Base-by-base conservation (phyloP, 2,797 vertebrate genomes). In the Cyclura pinguis region DNA sequence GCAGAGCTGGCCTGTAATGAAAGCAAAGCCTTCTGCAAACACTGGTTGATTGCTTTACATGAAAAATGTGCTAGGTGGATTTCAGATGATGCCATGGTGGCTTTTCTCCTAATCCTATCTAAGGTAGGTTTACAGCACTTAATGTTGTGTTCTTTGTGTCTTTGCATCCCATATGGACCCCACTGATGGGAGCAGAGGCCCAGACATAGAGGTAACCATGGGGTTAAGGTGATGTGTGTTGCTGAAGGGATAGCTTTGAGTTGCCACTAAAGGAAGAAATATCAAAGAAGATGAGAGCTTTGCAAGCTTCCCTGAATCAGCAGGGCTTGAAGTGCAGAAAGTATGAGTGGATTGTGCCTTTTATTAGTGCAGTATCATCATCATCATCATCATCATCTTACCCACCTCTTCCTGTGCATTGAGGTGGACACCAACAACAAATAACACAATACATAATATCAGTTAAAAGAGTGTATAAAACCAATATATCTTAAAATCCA, bases 11-110 rank as follows among this genome's bases (percentile, higher is more conserved):
- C 96, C 92, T 93, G 88, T 97, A 97, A 97, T 97, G 96, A 97
- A 97, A 97, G 96, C 92, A 96, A 97, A 97, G 96, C 96, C 95
- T 94, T 96, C 38, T 92, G 97, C 96, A 97, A 97, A 97, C 94
- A 97, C n/a, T 84, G 81, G 87, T 92, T 95, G 95, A 97, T 96
- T 96, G 96, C 96, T 97, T 97, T 96, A 94, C 95, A 96, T 50
- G 0, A 94, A 94, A 96, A 92, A 93, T 88, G 90, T 29, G 14
- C 85, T 90, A 95, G 94, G 93, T 92, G 95, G 96, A 96, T 97
- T 96, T 96, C 96, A 96, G 96, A 96, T 95, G 95, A 95, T 93
- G 91, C 93, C 88, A 10, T 0, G 0, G 93, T 93, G 95, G 90
- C 93, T 95, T 87, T 81, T 92, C 93, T 95, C 93, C 85, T 96